phyloP scores from a whole-genome alignment of 2,113 vertebrate species.

The Larimichthys polyactis region DNA sequence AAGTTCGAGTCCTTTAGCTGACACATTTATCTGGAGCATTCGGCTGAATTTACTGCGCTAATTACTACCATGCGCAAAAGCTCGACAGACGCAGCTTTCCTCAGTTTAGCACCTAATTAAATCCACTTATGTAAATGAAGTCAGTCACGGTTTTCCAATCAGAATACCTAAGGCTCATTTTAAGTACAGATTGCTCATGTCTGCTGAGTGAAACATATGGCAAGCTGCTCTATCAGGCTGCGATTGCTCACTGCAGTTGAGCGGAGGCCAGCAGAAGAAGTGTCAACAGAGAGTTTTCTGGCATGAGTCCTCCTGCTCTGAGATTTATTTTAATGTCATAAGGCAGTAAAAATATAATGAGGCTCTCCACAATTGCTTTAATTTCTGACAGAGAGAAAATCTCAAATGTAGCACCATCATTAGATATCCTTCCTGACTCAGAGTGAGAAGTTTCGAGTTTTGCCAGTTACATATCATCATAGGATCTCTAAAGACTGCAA shows the following conservation, averaged over 20 bases:
- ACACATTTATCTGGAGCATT: background rate
- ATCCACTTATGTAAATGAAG: slow-evolving; percentile 27
- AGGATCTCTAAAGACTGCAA: background rate
- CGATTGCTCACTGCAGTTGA: background rate
- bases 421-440: background rate
- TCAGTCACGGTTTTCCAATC: slow-evolving; percentile 8
- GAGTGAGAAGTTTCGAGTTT: background rate
- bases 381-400: slow-evolving; percentile 2
- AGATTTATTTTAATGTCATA: background rate
- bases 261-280: background rate
- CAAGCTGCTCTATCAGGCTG: background rate
- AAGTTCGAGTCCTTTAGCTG: background rate
- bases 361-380: background rate
- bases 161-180: slow-evolving; percentile 5
- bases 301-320: background rate
- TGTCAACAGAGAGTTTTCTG: slow-evolving; percentile 1
- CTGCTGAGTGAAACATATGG: slow-evolving; percentile 11
- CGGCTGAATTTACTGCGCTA: background rate
- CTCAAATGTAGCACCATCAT: background rate
- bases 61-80: background rate
- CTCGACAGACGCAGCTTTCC: background rate
- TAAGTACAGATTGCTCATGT: slow-evolving; percentile 3
- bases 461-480: background rate
- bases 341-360: slow-evolving; percentile 9
- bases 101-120: slow-evolving; percentile 30